Evolutionary conservation across 2,113 vertebrate genomes (phyloP), one percentile per base, ranked within the genome.

Genomic region (Phyllostomus discolor): DNA sequence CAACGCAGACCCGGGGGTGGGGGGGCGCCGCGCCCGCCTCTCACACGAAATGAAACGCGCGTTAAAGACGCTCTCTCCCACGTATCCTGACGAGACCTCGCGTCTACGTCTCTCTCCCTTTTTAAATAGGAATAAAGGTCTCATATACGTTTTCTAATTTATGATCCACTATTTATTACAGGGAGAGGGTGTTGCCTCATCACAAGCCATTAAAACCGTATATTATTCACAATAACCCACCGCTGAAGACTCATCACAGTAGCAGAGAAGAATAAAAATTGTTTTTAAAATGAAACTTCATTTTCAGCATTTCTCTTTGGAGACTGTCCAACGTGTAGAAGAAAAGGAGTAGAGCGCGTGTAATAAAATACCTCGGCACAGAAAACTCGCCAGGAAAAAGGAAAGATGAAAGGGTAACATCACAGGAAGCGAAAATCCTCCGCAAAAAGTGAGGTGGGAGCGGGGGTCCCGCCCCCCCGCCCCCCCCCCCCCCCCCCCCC

Each of bases 21-120:
- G 97, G 43, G 43, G 43, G 96, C 97, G 97, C 96, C 97, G 96
- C 90, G 95, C 98, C 96, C 96, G 96, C 95, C 96, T 92, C 98
- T 98, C 97, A 94, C 85, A 94, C 95, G 92, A 98, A 98, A 98
- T 98, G 97, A 98, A 98, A 98, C 96, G 97, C 98, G 97, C 86
- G 95, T 97, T 98, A 97, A 98, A 98, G 96, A 98, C 98, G 98
- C 97, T 98, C 97, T 98, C 98, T 97, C 98, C 96, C 95, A 97
- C 98, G 98, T 98, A 98, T 98, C 98, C 97, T 96, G 98, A 98
- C 97, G 98, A 98, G 97, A 98, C 98, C 98, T 98, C 97, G 97
- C 97, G 95, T 97, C 6, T 5, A 93, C 89, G 94, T 96, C 95
- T 96, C 97, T 97, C 97, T 95, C 90, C 83, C 95, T 92, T 97